Evolutionary conservation across 2,888 invertebrate species (phyloP), one percentile per base, ranked within the genome.

Genomic region (Eupithecia subfuscata): DNA sequence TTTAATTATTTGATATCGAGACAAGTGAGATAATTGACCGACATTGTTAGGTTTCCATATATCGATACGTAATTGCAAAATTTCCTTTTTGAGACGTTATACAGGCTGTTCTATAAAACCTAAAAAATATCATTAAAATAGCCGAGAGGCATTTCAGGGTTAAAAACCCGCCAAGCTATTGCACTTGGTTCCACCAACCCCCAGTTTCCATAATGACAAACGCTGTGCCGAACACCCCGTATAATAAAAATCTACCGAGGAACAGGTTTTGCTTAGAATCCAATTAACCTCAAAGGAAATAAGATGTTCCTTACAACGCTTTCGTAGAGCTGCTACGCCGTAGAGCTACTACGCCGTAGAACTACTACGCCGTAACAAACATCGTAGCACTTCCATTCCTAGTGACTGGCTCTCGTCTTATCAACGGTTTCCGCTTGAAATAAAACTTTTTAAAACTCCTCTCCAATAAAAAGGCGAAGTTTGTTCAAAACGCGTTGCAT

Each of bases 401-500:
- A 18, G 34, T 34, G 30, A 64, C 18, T 68, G 65, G 37, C 16
- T 68, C 8, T 68, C 14, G 40, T 40, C 25, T 68, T 40, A 43
- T 43, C 68, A 68, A 40, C 43, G 22, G 64, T 64, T 64, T 64
- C 40, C 67, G 8, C n/a, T 25, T 43, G 22, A 68, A 68, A n/a
- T 68, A 68, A 68, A 68, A 22, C 43, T 25, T 43, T 68, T 40
- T 18, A 67, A 68, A 40, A n/a, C 43, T 45, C 16, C n/a, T 12
- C n/a, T n/a, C 64, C 37, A 48, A 71, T 71, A 69, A 68, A 68
- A 70, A 68, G 30, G 4, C 25, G 30, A 73, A 73, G 40, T 73
- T 73, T 1, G 65, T 45, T 40, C 16, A 67, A 70, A 70, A 72
- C 70, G 76, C 74, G 75, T 74, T 78, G 75, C 78, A 73, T 74